Conservation (phyloP, 2,113 vertebrate genomes). For the Psammodynastes pulverulentus region DNA sequence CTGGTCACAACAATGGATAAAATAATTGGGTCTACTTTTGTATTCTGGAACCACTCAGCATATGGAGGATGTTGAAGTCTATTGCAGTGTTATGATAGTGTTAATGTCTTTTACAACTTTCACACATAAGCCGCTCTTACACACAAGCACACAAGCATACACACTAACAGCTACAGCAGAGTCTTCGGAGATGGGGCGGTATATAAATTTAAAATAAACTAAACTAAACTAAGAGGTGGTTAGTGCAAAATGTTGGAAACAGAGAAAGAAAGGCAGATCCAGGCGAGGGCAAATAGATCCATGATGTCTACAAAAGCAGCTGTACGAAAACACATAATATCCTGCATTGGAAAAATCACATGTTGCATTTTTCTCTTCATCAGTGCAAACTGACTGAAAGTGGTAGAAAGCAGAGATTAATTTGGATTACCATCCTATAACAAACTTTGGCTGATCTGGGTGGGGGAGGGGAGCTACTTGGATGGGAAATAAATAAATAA, state of each 20-base stretch:
- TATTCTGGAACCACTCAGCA: not conserved
- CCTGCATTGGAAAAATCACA: not conserved
- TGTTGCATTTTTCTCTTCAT: not conserved
- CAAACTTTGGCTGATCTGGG: not conserved
- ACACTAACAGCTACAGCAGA: not conserved
- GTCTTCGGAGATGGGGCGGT: too few species aligned
- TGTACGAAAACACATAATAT: not conserved
- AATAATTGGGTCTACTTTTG: not conserved
- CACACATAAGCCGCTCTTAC: not conserved
- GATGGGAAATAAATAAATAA: not conserved
- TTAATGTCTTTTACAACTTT: constrained; percentile 16
- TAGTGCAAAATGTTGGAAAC: constrained; percentile 7
- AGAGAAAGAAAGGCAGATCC: not conserved
- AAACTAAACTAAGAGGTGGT: too few species aligned
- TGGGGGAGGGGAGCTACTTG: not conserved
- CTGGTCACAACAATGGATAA: not conserved
- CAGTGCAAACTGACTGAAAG: not conserved
- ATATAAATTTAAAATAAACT: too few species aligned
- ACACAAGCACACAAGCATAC: too few species aligned
- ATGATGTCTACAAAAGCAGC: not conserved
- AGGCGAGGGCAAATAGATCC: constrained; percentile 10
- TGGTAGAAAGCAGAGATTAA: not conserved
- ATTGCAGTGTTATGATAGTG: constrained; percentile 3
- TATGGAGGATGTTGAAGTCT: not conserved
- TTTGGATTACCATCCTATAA: not conserved